These are phyloP conservation scores for Neoarius graeffei DNA, from an alignment of 2,113 vertebrate genomes.

Conservation along the genomic window DNA sequence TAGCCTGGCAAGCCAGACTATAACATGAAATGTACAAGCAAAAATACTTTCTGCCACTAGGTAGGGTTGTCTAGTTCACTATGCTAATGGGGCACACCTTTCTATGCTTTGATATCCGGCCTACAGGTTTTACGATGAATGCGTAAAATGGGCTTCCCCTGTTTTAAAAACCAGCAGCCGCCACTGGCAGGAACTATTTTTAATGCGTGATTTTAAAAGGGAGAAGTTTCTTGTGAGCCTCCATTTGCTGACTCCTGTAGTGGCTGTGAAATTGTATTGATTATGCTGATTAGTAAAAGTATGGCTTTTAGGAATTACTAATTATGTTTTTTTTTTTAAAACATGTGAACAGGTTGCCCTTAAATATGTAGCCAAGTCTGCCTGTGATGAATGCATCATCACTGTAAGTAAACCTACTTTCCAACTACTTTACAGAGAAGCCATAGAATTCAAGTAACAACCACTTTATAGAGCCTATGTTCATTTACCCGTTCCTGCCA, in stretches of 20 bases:
- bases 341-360: neutral
- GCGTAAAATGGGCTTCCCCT: too few species aligned
- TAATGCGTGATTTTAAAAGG: neutral
- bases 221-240: neutral
- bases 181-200: too few species aligned
- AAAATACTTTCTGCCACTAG: too few species aligned
- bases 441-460: neutral
- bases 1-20: too few species aligned
- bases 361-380: neutral
- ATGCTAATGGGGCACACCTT: too few species aligned
- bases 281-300: neutral
- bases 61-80: too few species aligned
- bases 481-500: too few species aligned
- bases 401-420: neutral
- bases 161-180: too few species aligned
- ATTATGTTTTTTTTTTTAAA: neutral
- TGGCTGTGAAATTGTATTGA: neutral
- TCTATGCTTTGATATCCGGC: too few species aligned
- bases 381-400: neutral
- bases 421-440: neutral
- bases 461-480: too few species aligned
- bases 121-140: neutral
- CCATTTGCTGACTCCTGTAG: neutral
- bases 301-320: neutral
- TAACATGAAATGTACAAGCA: too few species aligned